Evolutionary conservation across 2,888 invertebrate species (phyloP), one percentile per base, ranked within the genome.

Genomic region (Plebejus argus): DNA sequence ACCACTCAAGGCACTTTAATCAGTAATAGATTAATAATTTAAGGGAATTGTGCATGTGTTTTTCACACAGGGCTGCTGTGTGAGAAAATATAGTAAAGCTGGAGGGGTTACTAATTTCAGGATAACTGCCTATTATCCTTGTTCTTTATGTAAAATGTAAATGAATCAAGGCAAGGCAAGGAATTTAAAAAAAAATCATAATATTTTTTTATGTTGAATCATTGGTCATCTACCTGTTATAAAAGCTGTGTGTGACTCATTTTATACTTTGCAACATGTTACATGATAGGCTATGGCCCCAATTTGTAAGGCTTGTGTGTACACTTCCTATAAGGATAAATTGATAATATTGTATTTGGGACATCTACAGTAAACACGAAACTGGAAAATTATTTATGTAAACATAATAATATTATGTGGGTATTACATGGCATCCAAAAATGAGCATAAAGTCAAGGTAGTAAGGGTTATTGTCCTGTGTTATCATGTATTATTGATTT

Each of bases 371-470:
- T 10, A 12, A 23, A 15, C 35, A 70, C 35, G 70, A 33, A 70
- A 35, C 3, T n/a, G 70, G 15, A n/a, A 70, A 35, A 35, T 70
- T 35, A 35, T 35, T 18, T 35, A n/a, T 8, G 15, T 15, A 49
- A 49, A 74, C 12, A 74, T 49, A 39, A 72, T 72, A 72, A 33
- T 18, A n/a, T 71, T 35, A 33, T 3, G 70, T n/a, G 6, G 12
- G 35, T 23, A 12, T 20, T 23, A 45, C 8, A 53, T 28, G 18
- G 5, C 12, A 18, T 53, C 28, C 5, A 23, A 53, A 74, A 74
- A 12, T 12, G 12, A 74, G 6, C 74, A 74, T 53, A 74, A 74
- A 53, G 74, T 74, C 74, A 74, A 28, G 53, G 74, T 45, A 53
- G 18, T 49, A 53, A 23, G 53, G 74, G 74, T 53, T 53, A 53